Percentiles rank a stretch among this genome's conserved stretches.
These are phyloP conservation scores for Haliclystus octoradiatus DNA, from an alignment of 30 jellyfish, hydroid and myxozoan genomes.

Conservation along the genomic window DNA sequence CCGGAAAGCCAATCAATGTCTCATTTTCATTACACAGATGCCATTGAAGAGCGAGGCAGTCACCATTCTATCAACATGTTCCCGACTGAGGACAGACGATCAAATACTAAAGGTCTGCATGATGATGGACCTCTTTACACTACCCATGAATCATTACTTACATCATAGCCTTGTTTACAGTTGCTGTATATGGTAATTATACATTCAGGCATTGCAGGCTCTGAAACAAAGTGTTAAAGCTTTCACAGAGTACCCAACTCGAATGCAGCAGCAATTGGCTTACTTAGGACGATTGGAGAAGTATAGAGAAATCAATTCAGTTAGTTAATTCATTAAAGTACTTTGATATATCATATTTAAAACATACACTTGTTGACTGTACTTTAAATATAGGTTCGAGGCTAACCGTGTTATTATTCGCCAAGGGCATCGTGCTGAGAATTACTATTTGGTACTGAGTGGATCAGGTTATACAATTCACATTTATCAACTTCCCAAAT, in stretches of 20 bases:
- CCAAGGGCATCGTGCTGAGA: constrained; percentile 56
- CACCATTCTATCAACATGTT: too few species aligned
- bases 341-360: background rate
- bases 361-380: background rate
- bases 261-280: constrained; percentile 46
- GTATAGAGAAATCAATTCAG: constrained; percentile 3
- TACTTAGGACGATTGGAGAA: constrained; percentile 46
- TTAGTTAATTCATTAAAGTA: too few species aligned
- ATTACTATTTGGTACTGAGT: constrained; percentile 39
- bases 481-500: background rate
- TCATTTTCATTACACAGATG: too few species aligned
- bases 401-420: constrained; percentile 53
- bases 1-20: too few species aligned
- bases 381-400: constrained; percentile 23
- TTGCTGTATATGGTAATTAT: too few species aligned
- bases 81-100: too few species aligned
- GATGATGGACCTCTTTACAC: too few species aligned
- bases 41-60: too few species aligned
- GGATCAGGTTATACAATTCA: constrained; percentile 31
- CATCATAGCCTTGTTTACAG: too few species aligned
- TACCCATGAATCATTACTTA: too few species aligned
- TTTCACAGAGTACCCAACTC: constrained; percentile 34
- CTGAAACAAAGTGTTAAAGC: constrained; percentile 58
- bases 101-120: too few species aligned
- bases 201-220: constrained; percentile 16